These are phyloP conservation scores for Perca schrenkii DNA, from an alignment of 2,113 vertebrate genomes.

Conservation along the genomic window DNA sequence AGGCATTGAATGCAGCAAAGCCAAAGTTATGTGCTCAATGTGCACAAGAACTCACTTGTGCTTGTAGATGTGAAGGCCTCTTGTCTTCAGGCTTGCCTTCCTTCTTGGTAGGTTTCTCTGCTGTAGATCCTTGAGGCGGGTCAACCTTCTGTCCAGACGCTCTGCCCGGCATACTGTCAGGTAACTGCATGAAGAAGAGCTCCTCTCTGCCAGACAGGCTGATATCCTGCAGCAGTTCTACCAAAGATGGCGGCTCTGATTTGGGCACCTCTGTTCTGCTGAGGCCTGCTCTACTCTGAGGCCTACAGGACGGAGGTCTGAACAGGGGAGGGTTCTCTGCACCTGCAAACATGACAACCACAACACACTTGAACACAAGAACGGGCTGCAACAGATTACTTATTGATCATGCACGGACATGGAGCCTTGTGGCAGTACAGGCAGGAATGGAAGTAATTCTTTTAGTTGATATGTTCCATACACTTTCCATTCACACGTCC, in stretches of 20 bases:
- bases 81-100: slow-evolving; percentile 66
- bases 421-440: not conserved
- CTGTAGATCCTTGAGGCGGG: not conserved
- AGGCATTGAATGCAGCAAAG: not conserved
- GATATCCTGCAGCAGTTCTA: slow-evolving; percentile 77
- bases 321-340: slow-evolving; percentile 53
- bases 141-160: slow-evolving; percentile 6
- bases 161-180: slow-evolving; percentile 79
- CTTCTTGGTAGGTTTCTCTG: slow-evolving; percentile 58
- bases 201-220: slow-evolving; percentile 77
- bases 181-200: slow-evolving; percentile 86
- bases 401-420: not conserved
- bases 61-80: slow-evolving; percentile 53
- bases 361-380: not conserved
- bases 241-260: slow-evolving; percentile 64
- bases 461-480: too few species aligned
- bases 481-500: too few species aligned
- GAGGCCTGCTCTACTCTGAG: not conserved
- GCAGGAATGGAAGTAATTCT: not conserved
- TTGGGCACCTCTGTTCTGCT: slow-evolving; percentile 6
- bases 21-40: too few species aligned
- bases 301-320: slow-evolving; percentile 8
- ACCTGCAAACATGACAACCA: slow-evolving; percentile 44
- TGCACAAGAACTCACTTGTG: slow-evolving; percentile 61
- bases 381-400: not conserved